Percentiles rank a stretch among this genome's conserved stretches.
Conservation (phyloP, 2,113 vertebrate species). For the Arothron firmamentum region DNA sequence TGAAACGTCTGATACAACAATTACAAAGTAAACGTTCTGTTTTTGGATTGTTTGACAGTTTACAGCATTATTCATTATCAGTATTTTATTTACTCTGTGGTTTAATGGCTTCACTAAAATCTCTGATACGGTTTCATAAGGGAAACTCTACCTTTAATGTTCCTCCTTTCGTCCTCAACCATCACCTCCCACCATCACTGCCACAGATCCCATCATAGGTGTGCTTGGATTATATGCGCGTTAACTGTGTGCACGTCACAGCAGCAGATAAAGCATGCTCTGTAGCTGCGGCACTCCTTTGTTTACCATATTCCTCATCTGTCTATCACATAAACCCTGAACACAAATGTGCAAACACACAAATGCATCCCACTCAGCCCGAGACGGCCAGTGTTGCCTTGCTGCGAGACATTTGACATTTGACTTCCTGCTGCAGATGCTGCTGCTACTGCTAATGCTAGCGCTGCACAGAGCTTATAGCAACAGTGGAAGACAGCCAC, state of each 20-base stretch:
- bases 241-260: conserved; percentile 27
- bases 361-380: conserved; percentile 16
- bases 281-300: conserved; percentile 63
- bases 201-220: conserved; percentile 57
- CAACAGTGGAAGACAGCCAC: conserved; percentile 47
- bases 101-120: no score
- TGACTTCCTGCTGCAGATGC: conserved; percentile 79
- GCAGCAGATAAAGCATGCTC: conserved; percentile 39
- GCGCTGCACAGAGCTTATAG: conserved; percentile 44
- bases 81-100: no score
- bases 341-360: conserved; percentile 24
- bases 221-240: conserved; percentile 12
- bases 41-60: no score
- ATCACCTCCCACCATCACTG: conserved; percentile 71
- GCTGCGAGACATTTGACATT: conserved; percentile 74
- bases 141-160: conserved; percentile 67
- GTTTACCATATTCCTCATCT: conserved; percentile 35
- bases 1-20: no score
- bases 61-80: no score
- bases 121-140: conserved; percentile 9
- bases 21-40: no score
- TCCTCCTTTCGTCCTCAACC: conserved; percentile 51
- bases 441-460: conserved; percentile 66
- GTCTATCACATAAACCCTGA: background rate
- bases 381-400: conserved; percentile 44